phyloP scores from a whole-genome alignment of 2,113 vertebrate genomes.

The Crotophaga sulcirostris region DNA sequence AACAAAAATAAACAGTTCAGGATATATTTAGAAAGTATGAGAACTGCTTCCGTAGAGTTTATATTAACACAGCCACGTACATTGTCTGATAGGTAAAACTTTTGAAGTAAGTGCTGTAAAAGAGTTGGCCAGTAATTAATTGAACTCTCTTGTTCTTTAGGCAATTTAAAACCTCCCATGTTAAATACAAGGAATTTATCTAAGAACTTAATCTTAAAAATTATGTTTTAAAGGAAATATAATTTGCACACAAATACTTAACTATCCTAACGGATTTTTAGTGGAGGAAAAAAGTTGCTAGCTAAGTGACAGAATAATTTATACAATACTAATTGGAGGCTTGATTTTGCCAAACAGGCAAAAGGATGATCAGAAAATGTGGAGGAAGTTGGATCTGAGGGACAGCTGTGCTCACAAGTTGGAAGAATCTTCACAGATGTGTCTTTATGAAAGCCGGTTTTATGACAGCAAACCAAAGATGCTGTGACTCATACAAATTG shows the following conservation, averaged over 20 bases:
- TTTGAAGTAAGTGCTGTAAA: not conserved
- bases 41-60: not conserved
- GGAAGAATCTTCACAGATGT: slow-evolving; percentile 33
- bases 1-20: not conserved
- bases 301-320: not conserved
- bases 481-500: not conserved
- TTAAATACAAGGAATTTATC: not conserved
- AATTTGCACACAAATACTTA: not conserved
- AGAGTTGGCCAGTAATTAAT: not conserved
- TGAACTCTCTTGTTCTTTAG: not conserved
- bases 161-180: not conserved
- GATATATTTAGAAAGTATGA: not conserved
- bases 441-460: slow-evolving; percentile 28
- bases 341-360: slow-evolving; percentile 34
- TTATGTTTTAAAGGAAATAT: not conserved
- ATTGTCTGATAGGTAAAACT: not conserved
- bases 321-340: not conserved
- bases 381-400: not conserved
- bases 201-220: not conserved
- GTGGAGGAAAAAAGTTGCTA: not conserved
- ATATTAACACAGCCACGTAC: not conserved
- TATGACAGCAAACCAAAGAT: slow-evolving; percentile 31
- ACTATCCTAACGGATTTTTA: not conserved
- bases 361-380: slow-evolving; percentile 22
- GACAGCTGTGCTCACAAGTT: slow-evolving; percentile 31